These are phyloP conservation scores for Hippocampus barbouri DNA, from an alignment of 2,113 vertebrate genomes.

Conservation along the genomic window DNA sequence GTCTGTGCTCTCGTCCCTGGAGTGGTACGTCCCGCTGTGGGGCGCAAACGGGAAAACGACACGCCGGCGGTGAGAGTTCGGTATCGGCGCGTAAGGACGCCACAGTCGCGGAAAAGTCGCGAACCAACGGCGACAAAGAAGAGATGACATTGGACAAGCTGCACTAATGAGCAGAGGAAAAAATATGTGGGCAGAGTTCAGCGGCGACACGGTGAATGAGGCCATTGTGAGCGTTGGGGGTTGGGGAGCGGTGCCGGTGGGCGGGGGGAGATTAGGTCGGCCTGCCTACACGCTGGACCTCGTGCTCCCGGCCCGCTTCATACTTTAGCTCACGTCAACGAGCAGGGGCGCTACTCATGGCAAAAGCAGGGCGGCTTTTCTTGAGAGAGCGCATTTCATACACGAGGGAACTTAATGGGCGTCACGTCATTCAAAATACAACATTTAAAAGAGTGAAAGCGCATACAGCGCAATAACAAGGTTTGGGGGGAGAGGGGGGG, in stretches of 20 bases:
- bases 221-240: constrained; percentile 67
- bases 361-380: too few species aligned
- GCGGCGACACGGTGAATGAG: constrained; percentile 72
- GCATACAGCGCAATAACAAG: too few species aligned
- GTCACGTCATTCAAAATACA: too few species aligned
- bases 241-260: constrained; percentile 28
- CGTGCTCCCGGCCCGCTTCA: constrained; percentile 68
- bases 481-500: too few species aligned
- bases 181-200: constrained; percentile 74
- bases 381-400: too few species aligned
- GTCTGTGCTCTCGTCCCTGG: constrained; percentile 96
- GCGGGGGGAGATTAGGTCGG: constrained; percentile 59
- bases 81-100: background rate
- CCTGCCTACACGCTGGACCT: constrained; percentile 69
- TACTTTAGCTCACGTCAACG: constrained; percentile 34
- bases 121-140: constrained; percentile 31
- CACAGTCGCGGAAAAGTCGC: constrained; percentile 30
- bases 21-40: constrained; percentile 95
- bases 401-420: too few species aligned
- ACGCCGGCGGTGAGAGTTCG: constrained; percentile 23
- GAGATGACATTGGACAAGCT: constrained; percentile 67
- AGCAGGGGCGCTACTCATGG: background rate
- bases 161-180: constrained; percentile 72
- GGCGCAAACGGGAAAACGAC: constrained; percentile 12
- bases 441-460: too few species aligned